Evolutionary conservation across 2,113 vertebrate species (phyloP).

Genomic region (Hydrolagus affinis): DNA sequence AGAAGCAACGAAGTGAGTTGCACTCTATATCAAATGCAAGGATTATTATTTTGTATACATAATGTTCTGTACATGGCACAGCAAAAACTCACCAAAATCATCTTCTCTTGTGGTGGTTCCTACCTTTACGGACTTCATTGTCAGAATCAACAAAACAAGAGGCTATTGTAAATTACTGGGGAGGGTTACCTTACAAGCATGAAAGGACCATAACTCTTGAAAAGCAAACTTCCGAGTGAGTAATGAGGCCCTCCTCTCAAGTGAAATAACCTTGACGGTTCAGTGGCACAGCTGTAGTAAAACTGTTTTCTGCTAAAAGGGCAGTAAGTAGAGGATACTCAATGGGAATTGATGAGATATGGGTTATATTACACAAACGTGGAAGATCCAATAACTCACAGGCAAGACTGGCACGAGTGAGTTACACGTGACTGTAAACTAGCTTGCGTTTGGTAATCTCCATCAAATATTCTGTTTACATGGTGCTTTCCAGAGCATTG

Average conservation of each 20-base stretch:
- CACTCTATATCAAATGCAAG: too few relatives aligned
- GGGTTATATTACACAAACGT: neutral
- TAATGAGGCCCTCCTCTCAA: neutral
- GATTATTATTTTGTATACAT: too few relatives aligned
- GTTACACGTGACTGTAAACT: neutral
- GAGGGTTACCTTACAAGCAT: neutral
- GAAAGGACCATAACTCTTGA: neutral
- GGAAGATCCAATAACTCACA: neutral
- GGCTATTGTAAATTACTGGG: neutral
- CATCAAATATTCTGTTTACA: neutral
- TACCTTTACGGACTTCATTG: too few relatives aligned
- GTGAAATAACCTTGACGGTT: neutral
- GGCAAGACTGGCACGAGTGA: neutral
- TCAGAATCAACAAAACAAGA: neutral
- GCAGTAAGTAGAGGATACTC: neutral
- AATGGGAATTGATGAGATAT: neutral
- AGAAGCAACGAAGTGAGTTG: too few relatives aligned
- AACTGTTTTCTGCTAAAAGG: slow-evolving; percentile 4
- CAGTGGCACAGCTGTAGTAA: neutral
- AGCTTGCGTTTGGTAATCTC: neutral
- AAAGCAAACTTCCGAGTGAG: neutral
- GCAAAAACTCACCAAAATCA: too few relatives aligned
- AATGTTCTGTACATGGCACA: too few relatives aligned
- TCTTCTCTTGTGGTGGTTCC: too few relatives aligned
- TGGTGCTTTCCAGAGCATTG: too few relatives aligned